Conservation (phyloP, 2,888 invertebrate species). For the Synergus umbraculus region DNA sequence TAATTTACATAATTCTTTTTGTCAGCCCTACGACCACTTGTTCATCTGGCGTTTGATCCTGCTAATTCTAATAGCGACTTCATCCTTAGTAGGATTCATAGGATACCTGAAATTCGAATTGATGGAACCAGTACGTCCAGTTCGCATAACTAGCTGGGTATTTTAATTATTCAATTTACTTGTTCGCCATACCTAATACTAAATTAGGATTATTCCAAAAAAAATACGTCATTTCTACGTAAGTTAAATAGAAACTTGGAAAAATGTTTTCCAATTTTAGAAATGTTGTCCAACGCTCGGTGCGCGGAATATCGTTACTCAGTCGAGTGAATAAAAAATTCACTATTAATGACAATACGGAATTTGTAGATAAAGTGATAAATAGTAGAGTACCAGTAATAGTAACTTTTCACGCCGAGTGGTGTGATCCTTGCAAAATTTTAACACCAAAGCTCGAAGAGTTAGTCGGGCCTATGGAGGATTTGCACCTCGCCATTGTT, state of each 20-base stretch:
- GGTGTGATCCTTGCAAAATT: conserved; percentile 94
- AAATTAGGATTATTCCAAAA: not conserved
- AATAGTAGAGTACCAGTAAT: conserved; percentile 91
- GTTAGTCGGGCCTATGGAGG: conserved; percentile 84
- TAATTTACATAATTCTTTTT: conserved; percentile 56
- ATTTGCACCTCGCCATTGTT: conserved; percentile 88
- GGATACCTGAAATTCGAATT: conserved; percentile 78
- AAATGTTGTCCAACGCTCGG: conserved; percentile 57
- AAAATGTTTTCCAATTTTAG: conserved; percentile 72
- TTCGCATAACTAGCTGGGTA: conserved; percentile 76
- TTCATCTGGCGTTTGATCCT: conserved; percentile 79
- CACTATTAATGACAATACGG: conserved; percentile 85
- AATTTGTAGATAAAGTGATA: conserved; percentile 90
- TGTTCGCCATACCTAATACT: not conserved
- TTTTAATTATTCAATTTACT: conserved; percentile 58
- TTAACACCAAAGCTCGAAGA: conserved; percentile 90
- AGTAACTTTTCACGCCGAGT: conserved; percentile 93
- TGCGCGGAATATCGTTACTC: conserved; percentile 66
- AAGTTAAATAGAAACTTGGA: conserved; percentile 37
- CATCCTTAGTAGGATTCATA: conserved; percentile 77
- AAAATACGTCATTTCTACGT: conserved; percentile 28
- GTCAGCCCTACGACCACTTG: conserved; percentile 79
- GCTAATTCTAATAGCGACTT: conserved; percentile 76
- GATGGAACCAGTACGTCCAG: conserved; percentile 78
- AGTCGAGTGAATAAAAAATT: conserved; percentile 68